These are phyloP conservation scores for Novumbra hubbsi DNA, from an alignment of 2,797 vertebrate genomes.

Conservation along the genomic window DNA sequence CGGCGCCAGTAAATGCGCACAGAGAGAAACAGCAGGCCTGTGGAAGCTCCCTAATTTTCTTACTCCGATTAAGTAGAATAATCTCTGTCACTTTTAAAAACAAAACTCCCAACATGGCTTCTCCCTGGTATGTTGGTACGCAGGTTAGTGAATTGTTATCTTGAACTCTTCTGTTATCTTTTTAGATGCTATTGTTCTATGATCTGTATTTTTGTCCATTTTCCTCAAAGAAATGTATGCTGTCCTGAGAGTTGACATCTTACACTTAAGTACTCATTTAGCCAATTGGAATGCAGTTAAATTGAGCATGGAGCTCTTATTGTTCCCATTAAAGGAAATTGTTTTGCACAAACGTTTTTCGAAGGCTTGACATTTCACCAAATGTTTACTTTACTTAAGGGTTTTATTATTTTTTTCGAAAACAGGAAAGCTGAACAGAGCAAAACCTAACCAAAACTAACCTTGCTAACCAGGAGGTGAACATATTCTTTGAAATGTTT, in stretches of 20 bases:
- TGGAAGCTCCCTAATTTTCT: neutral
- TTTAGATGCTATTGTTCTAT: neutral
- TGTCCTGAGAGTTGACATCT: conserved; percentile 67
- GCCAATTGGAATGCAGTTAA: conserved; percentile 68
- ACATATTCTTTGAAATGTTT: no score
- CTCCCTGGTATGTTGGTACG: conserved; percentile 27
- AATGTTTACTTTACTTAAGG: neutral
- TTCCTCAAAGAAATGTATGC: conserved; percentile 39
- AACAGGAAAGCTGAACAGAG: neutral
- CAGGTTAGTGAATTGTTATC: neutral
- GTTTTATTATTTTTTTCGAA: neutral
- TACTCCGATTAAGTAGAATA: neutral
- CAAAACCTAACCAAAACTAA: neutral
- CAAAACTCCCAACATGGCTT: neutral
- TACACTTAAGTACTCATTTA: conserved; percentile 70
- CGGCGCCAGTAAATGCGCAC: neutral
- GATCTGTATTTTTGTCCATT: neutral
- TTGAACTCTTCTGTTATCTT: neutral
- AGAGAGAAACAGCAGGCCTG: neutral
- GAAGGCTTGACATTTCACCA: neutral
- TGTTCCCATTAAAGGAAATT: conserved; percentile 51
- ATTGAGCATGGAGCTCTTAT: conserved; percentile 58
- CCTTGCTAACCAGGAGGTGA: no score
- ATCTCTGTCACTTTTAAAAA: neutral
- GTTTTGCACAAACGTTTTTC: conserved; percentile 42